These are phyloP conservation scores for Eumaeus atala DNA, from an alignment of 1,140 invertebrate genomes.

Conservation along the genomic window DNA sequence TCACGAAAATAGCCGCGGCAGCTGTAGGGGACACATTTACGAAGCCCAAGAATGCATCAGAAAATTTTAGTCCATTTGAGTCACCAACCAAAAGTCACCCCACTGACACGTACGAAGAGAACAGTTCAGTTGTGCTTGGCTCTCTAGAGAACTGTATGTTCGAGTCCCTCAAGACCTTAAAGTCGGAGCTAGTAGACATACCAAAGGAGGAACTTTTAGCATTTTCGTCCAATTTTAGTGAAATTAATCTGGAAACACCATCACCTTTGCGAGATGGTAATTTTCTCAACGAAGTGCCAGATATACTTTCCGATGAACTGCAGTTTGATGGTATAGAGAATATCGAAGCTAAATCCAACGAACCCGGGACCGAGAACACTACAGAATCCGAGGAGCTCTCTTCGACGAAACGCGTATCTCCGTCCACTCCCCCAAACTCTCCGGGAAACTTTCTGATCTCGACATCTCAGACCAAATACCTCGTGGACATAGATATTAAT, in stretches of 20 bases:
- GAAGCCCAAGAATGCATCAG: slow-evolving; percentile 53
- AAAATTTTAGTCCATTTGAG: slow-evolving; percentile 55
- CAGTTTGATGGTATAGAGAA: slow-evolving; percentile 44
- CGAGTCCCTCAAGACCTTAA: slow-evolving; percentile 72
- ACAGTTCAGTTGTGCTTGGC: slow-evolving; percentile 73
- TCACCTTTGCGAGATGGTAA: slow-evolving; percentile 60
- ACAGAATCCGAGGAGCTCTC: slow-evolving; percentile 46
- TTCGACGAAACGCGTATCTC: slow-evolving; percentile 47
- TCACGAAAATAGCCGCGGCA: slow-evolving; percentile 40
- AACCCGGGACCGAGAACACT: slow-evolving; percentile 36
- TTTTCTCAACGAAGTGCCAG: slow-evolving; percentile 64
- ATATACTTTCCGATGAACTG: slow-evolving; percentile 46
- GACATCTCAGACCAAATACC: slow-evolving; percentile 48
- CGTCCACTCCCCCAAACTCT: slow-evolving; percentile 59
- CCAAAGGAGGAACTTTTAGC: slow-evolving; percentile 68
- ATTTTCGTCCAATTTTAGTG: slow-evolving; percentile 72
- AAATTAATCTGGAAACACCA: slow-evolving; percentile 64
- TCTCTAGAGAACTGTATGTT: slow-evolving; percentile 74
- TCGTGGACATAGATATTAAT: slow-evolving; percentile 53
- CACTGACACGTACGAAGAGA: slow-evolving; percentile 63
- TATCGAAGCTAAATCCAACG: slow-evolving; percentile 40
- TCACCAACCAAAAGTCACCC: slow-evolving; percentile 64
- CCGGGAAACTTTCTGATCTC: slow-evolving; percentile 55
- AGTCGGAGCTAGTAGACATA: slow-evolving; percentile 50
- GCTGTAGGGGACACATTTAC: slow-evolving; percentile 34